Percentiles rank a stretch among this genome's conserved stretches.
phyloP scores from a whole-genome alignment of 2,113 vertebrate genomes.

The Sarotherodon lohbergeri region DNA sequence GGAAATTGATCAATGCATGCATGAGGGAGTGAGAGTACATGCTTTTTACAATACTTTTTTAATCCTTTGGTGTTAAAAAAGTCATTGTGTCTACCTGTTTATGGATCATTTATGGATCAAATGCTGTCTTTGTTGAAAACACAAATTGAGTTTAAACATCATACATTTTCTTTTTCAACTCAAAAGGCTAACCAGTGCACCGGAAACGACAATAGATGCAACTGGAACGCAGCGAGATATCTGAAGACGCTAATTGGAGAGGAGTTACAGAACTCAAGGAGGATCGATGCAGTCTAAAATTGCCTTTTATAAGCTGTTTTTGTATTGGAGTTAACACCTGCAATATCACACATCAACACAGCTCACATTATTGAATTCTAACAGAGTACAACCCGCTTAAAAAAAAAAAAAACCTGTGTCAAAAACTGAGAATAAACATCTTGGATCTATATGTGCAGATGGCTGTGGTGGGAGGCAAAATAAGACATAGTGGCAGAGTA shows the following conservation, averaged over 20 bases:
- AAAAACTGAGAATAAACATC: background rate
- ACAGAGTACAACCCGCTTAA: background rate
- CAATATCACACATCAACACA: background rate
- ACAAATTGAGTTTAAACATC: background rate
- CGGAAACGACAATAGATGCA: background rate
- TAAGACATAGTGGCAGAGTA: background rate
- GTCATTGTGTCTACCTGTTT: background rate
- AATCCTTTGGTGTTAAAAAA: background rate
- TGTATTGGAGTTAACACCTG: background rate
- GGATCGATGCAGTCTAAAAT: background rate
- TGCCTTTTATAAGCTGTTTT: background rate
- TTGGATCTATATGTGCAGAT: background rate
- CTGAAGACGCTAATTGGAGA: background rate
- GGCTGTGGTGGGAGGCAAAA: background rate
- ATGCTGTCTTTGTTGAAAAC: background rate
- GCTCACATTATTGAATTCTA: background rate
- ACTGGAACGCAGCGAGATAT: background rate
- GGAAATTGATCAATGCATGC: background rate
- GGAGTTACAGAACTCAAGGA: background rate
- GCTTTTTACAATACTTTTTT: background rate
- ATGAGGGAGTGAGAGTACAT: background rate
- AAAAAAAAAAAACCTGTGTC: rapidly evolving
- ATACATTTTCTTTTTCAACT: background rate
- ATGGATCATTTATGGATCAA: background rate
- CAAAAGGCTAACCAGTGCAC: background rate